Conservation (phyloP, 2,113 vertebrate species). For the Erinaceus europaeus region DNA sequence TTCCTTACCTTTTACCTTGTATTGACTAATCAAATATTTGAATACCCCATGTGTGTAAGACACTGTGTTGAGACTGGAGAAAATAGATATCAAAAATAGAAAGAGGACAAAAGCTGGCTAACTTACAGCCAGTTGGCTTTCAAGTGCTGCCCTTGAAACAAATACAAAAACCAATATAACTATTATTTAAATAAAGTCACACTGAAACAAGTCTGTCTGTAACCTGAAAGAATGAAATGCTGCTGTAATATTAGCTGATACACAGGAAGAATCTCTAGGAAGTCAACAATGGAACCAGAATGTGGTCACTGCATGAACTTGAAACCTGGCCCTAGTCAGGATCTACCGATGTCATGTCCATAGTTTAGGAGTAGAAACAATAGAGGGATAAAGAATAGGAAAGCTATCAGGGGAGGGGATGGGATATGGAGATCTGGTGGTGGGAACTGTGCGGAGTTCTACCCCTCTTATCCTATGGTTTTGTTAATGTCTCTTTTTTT, state of each 20-base stretch:
- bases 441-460: no score
- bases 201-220: neutral
- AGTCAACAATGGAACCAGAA: neutral
- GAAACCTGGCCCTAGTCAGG: neutral
- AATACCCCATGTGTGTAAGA: neutral
- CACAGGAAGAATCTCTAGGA: neutral
- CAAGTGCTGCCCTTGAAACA: neutral
- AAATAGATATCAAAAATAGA: slow-evolving; percentile 4
- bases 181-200: neutral
- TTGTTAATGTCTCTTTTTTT: no score
- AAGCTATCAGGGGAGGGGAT: no score
- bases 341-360: neutral
- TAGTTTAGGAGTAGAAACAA: no score
- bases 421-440: no score
- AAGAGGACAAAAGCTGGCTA: neutral
- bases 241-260: neutral
- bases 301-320: neutral
- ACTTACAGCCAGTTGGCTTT: neutral
- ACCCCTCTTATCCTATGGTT: no score
- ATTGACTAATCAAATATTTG: neutral
- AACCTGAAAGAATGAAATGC: neutral
- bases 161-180: neutral
- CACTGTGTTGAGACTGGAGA: neutral
- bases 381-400: no score
- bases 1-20: neutral